Evolutionary conservation across 2,113 vertebrate species (phyloP), one percentile per base, ranked within the genome.

Genomic region (Crypturellus undulatus): DNA sequence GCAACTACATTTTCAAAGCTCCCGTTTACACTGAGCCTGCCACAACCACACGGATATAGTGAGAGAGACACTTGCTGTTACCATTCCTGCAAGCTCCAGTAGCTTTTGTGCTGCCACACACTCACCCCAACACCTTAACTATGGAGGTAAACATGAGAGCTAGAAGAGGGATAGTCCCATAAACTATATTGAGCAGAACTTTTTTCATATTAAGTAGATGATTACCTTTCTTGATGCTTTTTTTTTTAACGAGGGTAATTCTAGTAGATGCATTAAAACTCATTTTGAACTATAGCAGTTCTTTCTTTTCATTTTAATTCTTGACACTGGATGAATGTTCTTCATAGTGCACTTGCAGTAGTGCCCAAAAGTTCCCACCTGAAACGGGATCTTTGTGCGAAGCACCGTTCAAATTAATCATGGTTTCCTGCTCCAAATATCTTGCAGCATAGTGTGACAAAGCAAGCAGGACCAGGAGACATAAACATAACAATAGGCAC

Each of bases 241-340:
- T 47, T 71, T 38, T 86, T 83, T 89, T n/a, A 32, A 56, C 38
- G 17, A 58, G 1, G 0, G 20, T 63, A 65, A 18, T 63, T 79
- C 40, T 92, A 49, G 30, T 87, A 87, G 24, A 42, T 15, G 5
- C 26, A 58, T 67, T 63, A 38, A 87, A 73, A 12, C 8, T 79
- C 40, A 34, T 38, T 94, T 76, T 76, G 49, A 92, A 45, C 13
- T 28, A 7, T 16, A 72, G 36, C n/a, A 73, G 16, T 51, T 70
- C 21, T 54, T 79, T 84, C 4, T 49, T 75, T 87, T 93, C 62
- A 17, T 92, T 84, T 79, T 54, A 59, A 36, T 58, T 77, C 47
- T 63, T 77, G 30, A 32, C 8, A 63, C 8, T 4, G 1, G 5
- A 67, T 2, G 1, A 79, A 38, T 0, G 1, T 60, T 89, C 49